Conservation (phyloP, 2,113 vertebrate genomes). For the Perccottus glenii region DNA sequence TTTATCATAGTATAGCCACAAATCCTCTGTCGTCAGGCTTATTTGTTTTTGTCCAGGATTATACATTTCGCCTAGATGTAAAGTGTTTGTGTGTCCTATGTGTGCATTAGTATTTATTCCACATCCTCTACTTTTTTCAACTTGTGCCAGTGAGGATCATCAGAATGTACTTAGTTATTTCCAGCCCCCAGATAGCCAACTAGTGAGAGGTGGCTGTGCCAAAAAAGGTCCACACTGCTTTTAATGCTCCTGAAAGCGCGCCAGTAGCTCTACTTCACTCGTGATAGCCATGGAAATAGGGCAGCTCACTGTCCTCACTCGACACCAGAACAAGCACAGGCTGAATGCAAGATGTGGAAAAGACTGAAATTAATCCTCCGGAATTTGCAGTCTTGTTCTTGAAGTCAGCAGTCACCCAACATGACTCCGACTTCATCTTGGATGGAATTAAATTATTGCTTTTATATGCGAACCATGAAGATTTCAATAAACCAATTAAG, state of each 20-base stretch:
- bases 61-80: neutral
- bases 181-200: constrained; percentile 44
- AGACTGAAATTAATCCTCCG: constrained; percentile 38
- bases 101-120: constrained; percentile 34
- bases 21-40: neutral
- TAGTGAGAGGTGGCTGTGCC: constrained; percentile 31
- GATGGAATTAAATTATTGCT: constrained; percentile 28
- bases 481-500: constrained; percentile 14
- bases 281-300: constrained; percentile 46
- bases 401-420: constrained; percentile 7
- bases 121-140: constrained; percentile 27
- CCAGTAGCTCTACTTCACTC: constrained; percentile 44
- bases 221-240: constrained; percentile 35
- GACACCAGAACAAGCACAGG: constrained; percentile 23
- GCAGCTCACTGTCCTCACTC: constrained; percentile 41
- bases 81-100: neutral
- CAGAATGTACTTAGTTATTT: constrained; percentile 47
- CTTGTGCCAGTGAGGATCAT: constrained; percentile 34
- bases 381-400: constrained; percentile 32
- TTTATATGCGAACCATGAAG: constrained; percentile 27
- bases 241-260: constrained; percentile 41
- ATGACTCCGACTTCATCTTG: constrained; percentile 5
- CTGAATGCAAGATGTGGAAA: constrained; percentile 27
- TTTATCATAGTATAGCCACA: neutral
- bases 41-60: neutral